Conservation (phyloP, 1,140 invertebrate genomes). For the Sycophila sp. region DNA sequence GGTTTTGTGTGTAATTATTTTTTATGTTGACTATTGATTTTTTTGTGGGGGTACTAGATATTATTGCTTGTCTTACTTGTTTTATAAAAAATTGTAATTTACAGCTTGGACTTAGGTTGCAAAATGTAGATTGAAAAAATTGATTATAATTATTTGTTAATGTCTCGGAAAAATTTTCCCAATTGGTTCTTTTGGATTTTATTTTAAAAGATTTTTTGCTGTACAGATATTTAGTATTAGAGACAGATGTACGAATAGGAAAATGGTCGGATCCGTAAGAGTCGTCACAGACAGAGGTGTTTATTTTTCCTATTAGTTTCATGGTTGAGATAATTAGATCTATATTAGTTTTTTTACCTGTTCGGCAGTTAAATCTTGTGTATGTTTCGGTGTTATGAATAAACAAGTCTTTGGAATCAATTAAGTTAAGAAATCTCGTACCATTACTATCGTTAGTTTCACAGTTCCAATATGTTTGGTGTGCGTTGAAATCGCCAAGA, state of each 20-base stretch:
- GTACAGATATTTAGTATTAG: constrained; percentile 11
- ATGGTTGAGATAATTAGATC: constrained; percentile 38
- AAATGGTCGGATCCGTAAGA: constrained; percentile 50
- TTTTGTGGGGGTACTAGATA: background rate
- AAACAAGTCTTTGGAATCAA: background rate
- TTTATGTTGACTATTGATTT: background rate
- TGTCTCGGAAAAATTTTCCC: background rate
- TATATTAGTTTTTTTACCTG: background rate
- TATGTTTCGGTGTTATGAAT: background rate
- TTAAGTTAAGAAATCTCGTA: background rate
- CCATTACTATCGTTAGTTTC: background rate
- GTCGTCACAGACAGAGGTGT: constrained; percentile 46
- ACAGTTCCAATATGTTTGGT: background rate
- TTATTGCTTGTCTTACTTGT: background rate
- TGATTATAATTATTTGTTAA: background rate
- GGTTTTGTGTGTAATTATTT: background rate
- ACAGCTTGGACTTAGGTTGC: background rate
- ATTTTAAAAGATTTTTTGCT: background rate
- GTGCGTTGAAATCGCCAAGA: background rate
- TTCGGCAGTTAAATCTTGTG: background rate
- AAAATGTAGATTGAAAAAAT: background rate
- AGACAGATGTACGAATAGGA: constrained; percentile 45
- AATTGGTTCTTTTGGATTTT: background rate
- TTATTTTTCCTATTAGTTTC: constrained; percentile 41
- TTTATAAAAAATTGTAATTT: background rate